Percentiles rank a stretch among this genome's conserved stretches.
These are phyloP conservation scores for Danio aesculapii DNA, from an alignment of 2,797 vertebrate genomes.

Conservation along the genomic window DNA sequence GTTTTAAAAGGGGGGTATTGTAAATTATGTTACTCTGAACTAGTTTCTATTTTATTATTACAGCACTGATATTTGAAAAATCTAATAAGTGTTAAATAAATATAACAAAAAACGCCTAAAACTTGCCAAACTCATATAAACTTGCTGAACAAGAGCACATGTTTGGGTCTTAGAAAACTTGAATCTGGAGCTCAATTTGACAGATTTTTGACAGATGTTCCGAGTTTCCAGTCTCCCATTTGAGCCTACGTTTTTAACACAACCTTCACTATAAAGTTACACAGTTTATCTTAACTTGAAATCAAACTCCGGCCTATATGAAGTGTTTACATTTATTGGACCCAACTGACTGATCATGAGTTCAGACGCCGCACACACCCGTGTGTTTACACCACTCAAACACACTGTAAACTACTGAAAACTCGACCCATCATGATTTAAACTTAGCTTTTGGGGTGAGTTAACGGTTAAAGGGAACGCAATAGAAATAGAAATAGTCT, in stretches of 20 bases:
- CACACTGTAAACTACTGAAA: background rate
- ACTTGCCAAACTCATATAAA: conserved; percentile 5
- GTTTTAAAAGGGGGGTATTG: too few species aligned
- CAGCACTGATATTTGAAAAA: too few species aligned
- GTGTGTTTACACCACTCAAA: conserved; percentile 31
- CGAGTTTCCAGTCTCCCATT: background rate
- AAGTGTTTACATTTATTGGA: background rate
- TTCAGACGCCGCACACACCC: background rate
- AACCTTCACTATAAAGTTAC: background rate
- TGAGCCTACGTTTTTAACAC: background rate
- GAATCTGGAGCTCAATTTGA: background rate
- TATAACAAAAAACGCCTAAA: too few species aligned
- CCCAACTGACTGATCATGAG: background rate
- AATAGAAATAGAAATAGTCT: background rate
- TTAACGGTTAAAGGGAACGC: background rate
- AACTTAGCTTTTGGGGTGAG: background rate
- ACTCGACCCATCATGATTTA: background rate
- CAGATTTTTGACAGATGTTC: background rate
- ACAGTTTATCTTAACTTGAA: background rate
- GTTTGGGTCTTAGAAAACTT: background rate
- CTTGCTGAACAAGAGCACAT: background rate
- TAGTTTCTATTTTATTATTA: too few species aligned
- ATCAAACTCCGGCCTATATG: too few species aligned
- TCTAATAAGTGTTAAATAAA: too few species aligned
- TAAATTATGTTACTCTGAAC: too few species aligned